phyloP scores from a whole-genome alignment of 2,888 invertebrate species.

The Hyles lineata region DNA sequence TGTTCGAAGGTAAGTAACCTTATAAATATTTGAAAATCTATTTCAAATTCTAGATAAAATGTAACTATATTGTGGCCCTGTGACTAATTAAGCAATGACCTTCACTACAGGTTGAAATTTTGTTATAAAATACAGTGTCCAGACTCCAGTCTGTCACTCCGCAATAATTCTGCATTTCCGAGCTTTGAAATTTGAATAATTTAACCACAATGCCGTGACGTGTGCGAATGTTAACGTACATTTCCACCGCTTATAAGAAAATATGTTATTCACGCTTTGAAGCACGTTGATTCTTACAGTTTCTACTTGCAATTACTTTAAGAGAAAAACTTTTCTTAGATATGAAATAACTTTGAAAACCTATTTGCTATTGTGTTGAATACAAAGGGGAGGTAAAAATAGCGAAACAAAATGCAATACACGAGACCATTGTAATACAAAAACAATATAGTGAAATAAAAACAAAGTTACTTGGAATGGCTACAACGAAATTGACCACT shows the following conservation, averaged over 20 bases:
- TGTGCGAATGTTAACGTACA: slow-evolving; percentile 34
- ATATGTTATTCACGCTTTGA: slow-evolving; percentile 44
- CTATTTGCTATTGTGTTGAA: background rate
- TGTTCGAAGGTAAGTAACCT: too few species aligned
- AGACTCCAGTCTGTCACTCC: too few species aligned
- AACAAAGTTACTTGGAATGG: background rate
- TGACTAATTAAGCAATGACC: too few species aligned
- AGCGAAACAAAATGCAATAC: too few species aligned
- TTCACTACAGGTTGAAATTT: too few species aligned
- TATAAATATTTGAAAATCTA: too few species aligned
- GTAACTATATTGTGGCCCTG: too few species aligned
- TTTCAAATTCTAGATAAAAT: too few species aligned
- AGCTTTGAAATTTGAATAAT: background rate
- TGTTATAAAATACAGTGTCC: too few species aligned
- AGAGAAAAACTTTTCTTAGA: slow-evolving; percentile 10
- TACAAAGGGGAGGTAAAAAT: too few species aligned
- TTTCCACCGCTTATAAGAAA: slow-evolving; percentile 46
- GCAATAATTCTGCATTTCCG: too few species aligned
- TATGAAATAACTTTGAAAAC: background rate
- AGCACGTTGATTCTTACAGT: slow-evolving; percentile 21
- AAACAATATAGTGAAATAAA: background rate
- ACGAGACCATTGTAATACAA: background rate
- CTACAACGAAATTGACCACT: too few species aligned
- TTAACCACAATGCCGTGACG: slow-evolving; percentile 3
- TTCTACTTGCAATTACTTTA: slow-evolving; percentile 15